Base-by-base conservation (phyloP, 2,797 vertebrate species). In the Emys orbicularis region DNA sequence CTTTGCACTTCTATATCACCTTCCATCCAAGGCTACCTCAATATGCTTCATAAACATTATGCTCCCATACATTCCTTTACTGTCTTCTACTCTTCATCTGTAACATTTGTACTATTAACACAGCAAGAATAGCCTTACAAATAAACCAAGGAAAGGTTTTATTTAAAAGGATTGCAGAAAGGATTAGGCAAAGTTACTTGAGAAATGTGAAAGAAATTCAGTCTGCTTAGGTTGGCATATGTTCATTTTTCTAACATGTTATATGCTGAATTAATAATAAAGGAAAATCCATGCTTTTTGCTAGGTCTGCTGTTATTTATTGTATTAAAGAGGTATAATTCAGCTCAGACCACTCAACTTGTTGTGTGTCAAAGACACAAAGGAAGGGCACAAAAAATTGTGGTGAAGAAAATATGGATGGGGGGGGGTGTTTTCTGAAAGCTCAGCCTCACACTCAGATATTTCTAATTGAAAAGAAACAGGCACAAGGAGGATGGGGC, bases 221-320 rank as follows among this genome's bases (percentile, higher is more conserved):
- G 83, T 61, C 82, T 74, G 34, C 8, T 87, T 82, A 61, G 86
- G 83, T 57, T 12, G 1, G 72, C 56, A 29, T 89, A 79, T 94
- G 81, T 89, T 94, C 56, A 94, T 95, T 96, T 94, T 95, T 80
- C 53, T 95, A 96, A 95, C 47, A 12, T 87, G 89, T 94, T 90
- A 91, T 41, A 25, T 89, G 80, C 74, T 96, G 41, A 54, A 31
- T 94, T 97, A 94, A 96, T 93, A 88, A 72, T 92, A 95, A 95
- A 97, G 94, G 54, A 88, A 97, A 97, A 96, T 90, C 90, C 56
- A 92, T 95, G 57, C 54, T 68, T 95, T 96, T 85, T 92, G 21
- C 84, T 92, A 89, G 61, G 81, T 56, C 4, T 1, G 47, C 83
- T 97, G 84, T 77, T 94, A 93, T 44, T 87, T 95, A 83, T 96